phyloP scores from a whole-genome alignment of 2,797 vertebrate species.

The Mus spretus region DNA sequence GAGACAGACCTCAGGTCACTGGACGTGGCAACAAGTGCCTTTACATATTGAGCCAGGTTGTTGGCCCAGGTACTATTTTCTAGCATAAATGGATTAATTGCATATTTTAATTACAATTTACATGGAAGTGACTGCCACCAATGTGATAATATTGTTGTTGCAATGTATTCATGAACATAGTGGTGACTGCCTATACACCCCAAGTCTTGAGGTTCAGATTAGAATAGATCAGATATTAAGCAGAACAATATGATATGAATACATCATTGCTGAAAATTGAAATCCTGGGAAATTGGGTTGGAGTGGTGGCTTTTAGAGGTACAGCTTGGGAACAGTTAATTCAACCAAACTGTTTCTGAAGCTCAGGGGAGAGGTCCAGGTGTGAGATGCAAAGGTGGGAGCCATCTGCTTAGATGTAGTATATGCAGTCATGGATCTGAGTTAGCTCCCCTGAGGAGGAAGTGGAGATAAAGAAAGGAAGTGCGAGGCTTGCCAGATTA shows the following conservation, averaged over 20 bases:
- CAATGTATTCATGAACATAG: background rate
- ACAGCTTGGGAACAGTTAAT: background rate
- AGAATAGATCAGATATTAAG: background rate
- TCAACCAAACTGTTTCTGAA: background rate
- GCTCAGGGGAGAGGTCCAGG: background rate
- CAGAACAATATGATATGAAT: background rate
- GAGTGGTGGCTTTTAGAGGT: background rate
- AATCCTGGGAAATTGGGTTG: background rate
- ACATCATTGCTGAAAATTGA: background rate
- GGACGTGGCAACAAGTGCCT: background rate
- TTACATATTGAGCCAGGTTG: background rate
- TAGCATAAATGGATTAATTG: background rate
- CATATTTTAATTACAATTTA: background rate
- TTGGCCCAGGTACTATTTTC: background rate
- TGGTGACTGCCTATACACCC: background rate
- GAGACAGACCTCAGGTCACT: background rate
- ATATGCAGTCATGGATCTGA: background rate
- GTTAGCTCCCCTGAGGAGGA: background rate
- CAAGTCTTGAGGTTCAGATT: background rate
- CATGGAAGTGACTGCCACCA: background rate
- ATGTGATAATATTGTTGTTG: background rate
- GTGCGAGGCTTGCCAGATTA: background rate
- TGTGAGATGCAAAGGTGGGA: background rate
- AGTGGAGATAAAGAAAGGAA: background rate
- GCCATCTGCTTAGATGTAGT: background rate